Evolutionary conservation across 2,888 invertebrate species (phyloP).

Genomic region (Tubiluchus corallicola): DNA sequence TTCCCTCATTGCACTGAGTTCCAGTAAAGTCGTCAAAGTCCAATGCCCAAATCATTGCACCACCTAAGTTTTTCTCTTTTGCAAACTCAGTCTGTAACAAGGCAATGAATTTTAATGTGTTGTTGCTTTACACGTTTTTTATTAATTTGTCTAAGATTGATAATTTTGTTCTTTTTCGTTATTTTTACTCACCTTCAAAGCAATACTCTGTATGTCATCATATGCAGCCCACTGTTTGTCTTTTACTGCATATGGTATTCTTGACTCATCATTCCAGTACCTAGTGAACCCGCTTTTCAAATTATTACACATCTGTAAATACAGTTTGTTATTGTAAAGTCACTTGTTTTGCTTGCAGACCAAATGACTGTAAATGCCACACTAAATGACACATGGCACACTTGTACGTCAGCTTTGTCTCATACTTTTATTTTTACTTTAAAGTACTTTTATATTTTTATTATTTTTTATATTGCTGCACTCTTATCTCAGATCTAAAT

Average conservation of each 20-base stretch:
- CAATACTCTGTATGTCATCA: background rate
- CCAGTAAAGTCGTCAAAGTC: constrained; percentile 88
- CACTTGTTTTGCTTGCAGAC: too few relatives aligned
- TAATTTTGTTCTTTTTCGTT: too few relatives aligned
- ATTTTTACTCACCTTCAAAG: background rate
- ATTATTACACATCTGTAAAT: background rate
- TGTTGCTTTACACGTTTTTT: too few relatives aligned
- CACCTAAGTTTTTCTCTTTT: constrained; percentile 61
- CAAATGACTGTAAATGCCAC: too few relatives aligned
- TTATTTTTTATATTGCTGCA: too few relatives aligned
- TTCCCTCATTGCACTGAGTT: constrained; percentile 52
- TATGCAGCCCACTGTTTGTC: background rate
- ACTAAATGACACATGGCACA: too few relatives aligned
- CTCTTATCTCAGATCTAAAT: too few relatives aligned
- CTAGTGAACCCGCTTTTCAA: background rate
- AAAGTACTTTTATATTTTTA: too few relatives aligned
- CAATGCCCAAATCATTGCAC: constrained; percentile 82
- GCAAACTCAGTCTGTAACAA: constrained; percentile 49
- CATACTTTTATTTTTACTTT: too few relatives aligned
- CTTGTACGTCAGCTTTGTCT: too few relatives aligned
- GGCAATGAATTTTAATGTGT: background rate
- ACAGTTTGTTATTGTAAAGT: too few relatives aligned
- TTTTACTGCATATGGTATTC: background rate
- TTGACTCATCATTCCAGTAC: background rate
- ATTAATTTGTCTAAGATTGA: too few relatives aligned